These are phyloP conservation scores for Heliconius melpomene DNA, from an alignment of 1,140 invertebrate genomes.

Conservation along the genomic window DNA sequence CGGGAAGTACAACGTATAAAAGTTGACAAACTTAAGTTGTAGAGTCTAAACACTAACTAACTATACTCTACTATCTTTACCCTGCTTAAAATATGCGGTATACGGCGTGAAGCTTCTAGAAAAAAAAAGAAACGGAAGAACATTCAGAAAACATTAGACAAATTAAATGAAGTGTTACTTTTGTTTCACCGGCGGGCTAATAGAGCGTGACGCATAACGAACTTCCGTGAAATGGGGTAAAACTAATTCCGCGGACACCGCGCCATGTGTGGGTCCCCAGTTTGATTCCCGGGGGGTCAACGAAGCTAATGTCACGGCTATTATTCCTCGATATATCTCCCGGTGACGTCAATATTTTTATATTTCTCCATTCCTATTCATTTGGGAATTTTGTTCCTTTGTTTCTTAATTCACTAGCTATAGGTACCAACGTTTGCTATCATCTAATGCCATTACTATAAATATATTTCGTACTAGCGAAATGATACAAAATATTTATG, in stretches of 20 bases:
- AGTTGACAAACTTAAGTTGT: too few species aligned
- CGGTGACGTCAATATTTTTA: constrained; percentile 72
- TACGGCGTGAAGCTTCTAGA: too few species aligned
- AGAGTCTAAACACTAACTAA: too few species aligned
- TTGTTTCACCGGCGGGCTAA: constrained; percentile 48
- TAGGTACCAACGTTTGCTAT: not conserved
- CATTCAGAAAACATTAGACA: constrained; percentile 28
- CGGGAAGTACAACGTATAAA: too few species aligned
- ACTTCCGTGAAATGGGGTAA: constrained; percentile 77
- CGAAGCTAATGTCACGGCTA: constrained; percentile 74
- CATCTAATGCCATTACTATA: too few species aligned
- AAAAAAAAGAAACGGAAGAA: not conserved
- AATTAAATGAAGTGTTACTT: constrained; percentile 39
- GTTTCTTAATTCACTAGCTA: not conserved
- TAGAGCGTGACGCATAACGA: constrained; percentile 60
- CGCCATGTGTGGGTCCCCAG: constrained; percentile 68
- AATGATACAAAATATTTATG: too few species aligned
- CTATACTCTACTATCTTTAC: too few species aligned
- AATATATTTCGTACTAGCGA: too few species aligned
- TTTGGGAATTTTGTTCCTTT: constrained; percentile 56
- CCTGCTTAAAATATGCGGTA: too few species aligned
- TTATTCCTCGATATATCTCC: constrained; percentile 77
- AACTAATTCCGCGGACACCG: constrained; percentile 62
- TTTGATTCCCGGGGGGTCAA: constrained; percentile 71
- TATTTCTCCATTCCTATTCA: constrained; percentile 61